phyloP scores from a whole-genome alignment of 2,797 vertebrate species.

The Clarias fuscus region DNA sequence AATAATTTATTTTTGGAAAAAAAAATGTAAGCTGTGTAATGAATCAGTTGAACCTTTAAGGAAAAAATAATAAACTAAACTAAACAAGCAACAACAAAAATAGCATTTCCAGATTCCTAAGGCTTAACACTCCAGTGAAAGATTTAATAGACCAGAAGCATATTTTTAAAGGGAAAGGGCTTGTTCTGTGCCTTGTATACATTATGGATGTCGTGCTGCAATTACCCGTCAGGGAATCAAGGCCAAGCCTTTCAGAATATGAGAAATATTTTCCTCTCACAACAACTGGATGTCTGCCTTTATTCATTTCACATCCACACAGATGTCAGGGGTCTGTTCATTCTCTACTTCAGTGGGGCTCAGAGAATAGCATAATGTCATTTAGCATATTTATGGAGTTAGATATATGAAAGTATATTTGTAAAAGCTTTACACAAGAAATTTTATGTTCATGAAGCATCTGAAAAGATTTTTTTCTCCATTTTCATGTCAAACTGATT shows the following conservation, averaged over 20 bases:
- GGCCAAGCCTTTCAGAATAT: not conserved
- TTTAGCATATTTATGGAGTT: not conserved
- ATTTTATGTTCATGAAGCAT: not conserved
- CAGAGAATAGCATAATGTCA: not conserved
- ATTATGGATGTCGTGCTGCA: not conserved
- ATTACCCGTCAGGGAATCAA: not conserved
- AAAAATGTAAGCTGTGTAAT: not conserved
- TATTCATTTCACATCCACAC: not conserved
- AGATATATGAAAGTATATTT: not conserved
- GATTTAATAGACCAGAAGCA: not conserved
- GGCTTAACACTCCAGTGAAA: conserved; percentile 4
- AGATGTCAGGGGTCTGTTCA: not conserved
- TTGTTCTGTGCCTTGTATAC: not conserved
- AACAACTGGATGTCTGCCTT: not conserved
- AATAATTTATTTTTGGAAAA: not conserved
- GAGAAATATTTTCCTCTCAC: no score
- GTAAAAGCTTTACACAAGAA: not conserved
- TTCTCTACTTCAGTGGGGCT: not conserved
- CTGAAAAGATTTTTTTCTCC: not conserved
- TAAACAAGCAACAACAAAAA: not conserved
- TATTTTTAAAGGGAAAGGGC: not conserved
- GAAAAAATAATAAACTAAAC: not conserved
- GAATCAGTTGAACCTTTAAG: not conserved
- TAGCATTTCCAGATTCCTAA: conserved; percentile 9
- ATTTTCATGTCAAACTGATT: not conserved